Base-by-base conservation (phyloP, 2,797 vertebrate genomes). In the Myotis myotis region DNA sequence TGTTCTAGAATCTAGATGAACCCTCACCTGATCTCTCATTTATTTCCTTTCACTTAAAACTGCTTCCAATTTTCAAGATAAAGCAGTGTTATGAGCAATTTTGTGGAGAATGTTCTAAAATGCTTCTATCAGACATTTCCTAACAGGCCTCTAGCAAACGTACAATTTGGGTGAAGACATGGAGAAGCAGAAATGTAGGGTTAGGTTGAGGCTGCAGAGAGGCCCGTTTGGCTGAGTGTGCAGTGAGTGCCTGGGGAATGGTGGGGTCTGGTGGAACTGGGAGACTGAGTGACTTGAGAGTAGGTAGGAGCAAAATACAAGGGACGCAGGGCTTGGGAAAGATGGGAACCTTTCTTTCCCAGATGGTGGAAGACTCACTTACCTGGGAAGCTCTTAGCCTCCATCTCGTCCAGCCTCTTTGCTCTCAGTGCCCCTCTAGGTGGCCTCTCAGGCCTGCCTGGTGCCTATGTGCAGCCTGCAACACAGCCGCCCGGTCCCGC, bases 51-150 rank as follows among this genome's bases (percentile, higher is more conserved):
- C 22, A 49, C 47, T 87, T 64, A 72, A 22, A 44, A 51, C 28
- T 57, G 5, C 3, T 79, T 78, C 85, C 33, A 13, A 25, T 75
- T 76, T 91, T 88, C 89, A 75, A 71, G 83, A 75, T 60, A 33
- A 82, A 79, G n/a, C 36, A n/a, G 10, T 28, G 23, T 57, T 92
- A 60, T n/a, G 22, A 84, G 44, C 57, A 47, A n/a, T 41, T 90
- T 76, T 90, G 16, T 51, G 33, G 49, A 28, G 33, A 6, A 2
- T 78, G 3, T 81, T 83, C 94, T 80, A 28, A 41, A 60, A 57
- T 36, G 12, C 25, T 76, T 36, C 5, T 9, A 15, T 41, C 55
- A 47, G 23, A 64, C 41, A 33, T 47, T 12, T 57, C 51, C 22
- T 64, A 62, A 47, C 15, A 3, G 17, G 12, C 36, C 30, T 64